A percentile compares a stretch with the other conserved stretches of the same genome.
These are phyloP conservation scores for Escarpia spicata DNA, from an alignment of 2,888 invertebrate genomes.

Conservation along the genomic window DNA sequence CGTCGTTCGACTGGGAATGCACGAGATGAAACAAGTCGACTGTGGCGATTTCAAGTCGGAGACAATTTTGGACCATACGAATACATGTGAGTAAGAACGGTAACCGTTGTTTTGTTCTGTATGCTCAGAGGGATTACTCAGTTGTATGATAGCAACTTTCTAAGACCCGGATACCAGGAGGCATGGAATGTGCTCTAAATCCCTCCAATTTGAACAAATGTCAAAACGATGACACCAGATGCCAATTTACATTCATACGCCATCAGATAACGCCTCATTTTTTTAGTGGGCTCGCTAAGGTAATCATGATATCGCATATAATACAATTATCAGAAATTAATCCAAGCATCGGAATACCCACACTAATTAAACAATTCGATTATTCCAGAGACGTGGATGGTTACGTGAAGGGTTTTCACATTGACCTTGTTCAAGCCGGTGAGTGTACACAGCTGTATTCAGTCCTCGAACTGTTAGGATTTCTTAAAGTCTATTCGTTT, in stretches of 20 bases:
- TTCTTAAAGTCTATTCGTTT: background rate
- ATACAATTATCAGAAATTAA: background rate
- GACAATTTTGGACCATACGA: slow-evolving; percentile 1
- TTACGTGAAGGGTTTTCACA: background rate
- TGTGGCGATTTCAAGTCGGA: slow-evolving; percentile 10
- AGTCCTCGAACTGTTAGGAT: background rate
- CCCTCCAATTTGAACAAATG: too few species aligned
- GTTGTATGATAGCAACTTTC: too few species aligned
- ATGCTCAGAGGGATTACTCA: too few species aligned
- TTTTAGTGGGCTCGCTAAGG: too few species aligned
- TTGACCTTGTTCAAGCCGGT: background rate
- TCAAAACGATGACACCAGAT: too few species aligned
- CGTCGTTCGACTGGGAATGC: background rate
- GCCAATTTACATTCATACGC: too few species aligned
- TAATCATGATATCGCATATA: background rate
- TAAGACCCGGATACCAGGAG: too few species aligned
- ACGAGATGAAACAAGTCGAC: background rate
- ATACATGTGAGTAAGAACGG: background rate
- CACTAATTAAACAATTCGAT: background rate
- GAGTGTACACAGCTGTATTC: background rate
- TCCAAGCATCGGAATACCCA: background rate
- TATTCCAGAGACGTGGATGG: background rate
- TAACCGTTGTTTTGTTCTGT: too few species aligned
- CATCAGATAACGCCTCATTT: too few species aligned
- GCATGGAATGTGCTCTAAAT: too few species aligned